Base-by-base conservation (phyloP, 2,888 invertebrate species). In the Melolontha melolontha region DNA sequence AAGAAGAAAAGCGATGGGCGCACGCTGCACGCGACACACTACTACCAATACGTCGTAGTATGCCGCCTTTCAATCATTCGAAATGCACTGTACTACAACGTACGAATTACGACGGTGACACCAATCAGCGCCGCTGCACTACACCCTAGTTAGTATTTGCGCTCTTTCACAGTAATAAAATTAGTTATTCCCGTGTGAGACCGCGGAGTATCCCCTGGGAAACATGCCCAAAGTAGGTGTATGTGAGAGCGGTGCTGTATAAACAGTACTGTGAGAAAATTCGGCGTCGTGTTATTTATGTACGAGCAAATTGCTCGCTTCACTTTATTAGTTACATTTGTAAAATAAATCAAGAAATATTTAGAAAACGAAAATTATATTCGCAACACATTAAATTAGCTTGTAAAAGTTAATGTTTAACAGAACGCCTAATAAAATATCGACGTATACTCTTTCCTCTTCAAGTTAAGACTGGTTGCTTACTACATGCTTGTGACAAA, bases 61-160 rank as follows among this genome's bases (percentile, higher is more conserved):
- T 72, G 69, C 68, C 72, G 73, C 75, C 74, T 72, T 76, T 74
- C 75, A 75, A 76, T 76, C 70, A 72, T 70, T 74, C 73, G 40
- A 41, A 57, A 41, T 34, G 22, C 34, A 27, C 42, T 44, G 47
- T 34, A 47, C 42, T 49, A 39, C 47, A 16, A 51, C 49, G 34
- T 34, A 57, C 68, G 68, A 65, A 68, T 65, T 57, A 51, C 64
- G 50, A 39, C 62, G 49, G 51, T 59, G 68, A 44, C 51, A 12
- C 54, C 51, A 42, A 64, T 52, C 52, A 54, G 29, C 52, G 40
- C 29, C 42, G 39, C 59, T 44, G 29, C 16, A 16, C n/a, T 29
- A n/a, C 44, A 59, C 29, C 40, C 16, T 14, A 22, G 17, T 12
- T 27, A 44, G 44, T 59, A 44, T 47, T 57, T 44, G 42, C 42